These are phyloP conservation scores for Globia sparganii DNA, from an alignment of 2,888 invertebrate species.

Conservation along the genomic window DNA sequence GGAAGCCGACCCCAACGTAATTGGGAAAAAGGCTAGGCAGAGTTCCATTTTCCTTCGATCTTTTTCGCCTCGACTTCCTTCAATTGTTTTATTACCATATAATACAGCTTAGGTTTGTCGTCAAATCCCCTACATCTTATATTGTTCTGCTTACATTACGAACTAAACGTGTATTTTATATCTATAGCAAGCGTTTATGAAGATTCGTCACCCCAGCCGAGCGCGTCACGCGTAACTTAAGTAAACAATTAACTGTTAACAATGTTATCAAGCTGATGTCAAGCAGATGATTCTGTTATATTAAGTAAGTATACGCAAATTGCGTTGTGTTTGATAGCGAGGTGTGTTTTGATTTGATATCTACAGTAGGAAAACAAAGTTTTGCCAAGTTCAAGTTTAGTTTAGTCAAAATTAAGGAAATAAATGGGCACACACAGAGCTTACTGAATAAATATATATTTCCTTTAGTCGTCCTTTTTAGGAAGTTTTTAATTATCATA, in stretches of 20 bases:
- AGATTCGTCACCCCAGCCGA: constrained; percentile 27
- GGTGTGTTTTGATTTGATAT: not conserved
- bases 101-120: too few relatives aligned
- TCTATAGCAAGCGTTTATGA: constrained; percentile 33
- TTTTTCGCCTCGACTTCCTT: not conserved
- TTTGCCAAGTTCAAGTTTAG: not conserved
- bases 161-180: constrained; percentile 47
- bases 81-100: not conserved
- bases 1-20: not conserved
- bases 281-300: constrained; percentile 1
- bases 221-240: constrained; percentile 50
- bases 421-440: not conserved
- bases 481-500: not conserved
- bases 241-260: constrained; percentile 59
- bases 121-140: constrained; percentile 15
- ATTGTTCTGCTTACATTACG: not conserved
- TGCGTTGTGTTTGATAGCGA: not conserved
- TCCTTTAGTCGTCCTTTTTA: not conserved
- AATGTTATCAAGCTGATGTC: constrained; percentile 46
- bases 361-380: not conserved
- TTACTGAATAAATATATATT: not conserved
- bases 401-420: not conserved
- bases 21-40: not conserved
- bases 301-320: not conserved
- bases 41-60: not conserved